phyloP scores from a whole-genome alignment of 2,113 vertebrate genomes.

The Marmota monax region DNA sequence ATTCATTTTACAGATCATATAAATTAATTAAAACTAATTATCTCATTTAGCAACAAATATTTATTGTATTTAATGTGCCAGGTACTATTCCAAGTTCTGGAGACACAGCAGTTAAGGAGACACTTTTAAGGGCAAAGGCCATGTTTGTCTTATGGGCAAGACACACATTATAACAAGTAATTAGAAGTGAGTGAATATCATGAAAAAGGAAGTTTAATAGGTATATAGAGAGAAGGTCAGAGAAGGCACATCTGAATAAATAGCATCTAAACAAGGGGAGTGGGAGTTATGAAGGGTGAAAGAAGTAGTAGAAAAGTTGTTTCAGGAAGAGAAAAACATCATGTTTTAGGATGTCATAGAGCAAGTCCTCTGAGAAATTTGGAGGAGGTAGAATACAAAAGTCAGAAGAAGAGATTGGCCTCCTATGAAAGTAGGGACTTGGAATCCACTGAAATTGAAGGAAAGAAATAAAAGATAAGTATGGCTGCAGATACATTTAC shows the following conservation, averaged over 20 bases:
- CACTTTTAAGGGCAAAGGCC: neutral
- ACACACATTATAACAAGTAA: neutral
- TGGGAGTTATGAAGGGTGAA: neutral
- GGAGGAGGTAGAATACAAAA: neutral
- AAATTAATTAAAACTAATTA: slow-evolving; percentile 16
- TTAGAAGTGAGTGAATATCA: neutral
- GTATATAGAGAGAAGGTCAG: neutral
- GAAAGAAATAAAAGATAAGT: neutral
- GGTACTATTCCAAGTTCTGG: neutral
- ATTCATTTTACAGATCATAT: slow-evolving; percentile 8
- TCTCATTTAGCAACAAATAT: slow-evolving; percentile 1
- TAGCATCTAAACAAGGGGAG: neutral
- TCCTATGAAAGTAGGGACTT: neutral
- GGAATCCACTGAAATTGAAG: neutral
- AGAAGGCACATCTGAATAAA: neutral
- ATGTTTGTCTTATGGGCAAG: slow-evolving; percentile 42
- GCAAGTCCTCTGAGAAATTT: neutral
- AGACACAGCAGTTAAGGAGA: neutral
- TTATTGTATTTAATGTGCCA: neutral
- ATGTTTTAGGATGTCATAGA: neutral
- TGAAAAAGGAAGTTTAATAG: slow-evolving; percentile 36
- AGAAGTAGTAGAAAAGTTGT: neutral
- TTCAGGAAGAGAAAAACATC: neutral
- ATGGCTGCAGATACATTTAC: neutral
- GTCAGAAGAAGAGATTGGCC: neutral